Evolutionary conservation across 2,113 vertebrate species (phyloP).

Genomic region (Dissostichus mawsoni): DNA sequence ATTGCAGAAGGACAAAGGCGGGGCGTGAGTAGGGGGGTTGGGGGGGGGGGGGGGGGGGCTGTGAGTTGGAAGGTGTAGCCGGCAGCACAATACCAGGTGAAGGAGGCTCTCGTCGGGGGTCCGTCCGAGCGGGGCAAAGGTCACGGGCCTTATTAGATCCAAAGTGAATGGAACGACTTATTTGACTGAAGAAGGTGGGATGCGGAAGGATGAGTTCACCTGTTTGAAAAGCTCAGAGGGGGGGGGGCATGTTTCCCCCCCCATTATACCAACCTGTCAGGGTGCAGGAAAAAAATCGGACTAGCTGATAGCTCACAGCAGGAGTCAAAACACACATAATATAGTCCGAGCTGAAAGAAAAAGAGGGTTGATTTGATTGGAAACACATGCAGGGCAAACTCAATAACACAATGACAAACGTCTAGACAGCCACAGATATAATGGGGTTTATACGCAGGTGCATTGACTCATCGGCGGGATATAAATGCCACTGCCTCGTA

Average conservation of each 20-base stretch:
- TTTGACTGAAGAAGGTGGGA: conserved; percentile 50
- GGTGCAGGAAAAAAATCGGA: conserved; percentile 37
- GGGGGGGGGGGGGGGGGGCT: conserved; percentile 78
- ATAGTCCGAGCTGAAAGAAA: conserved; percentile 20
- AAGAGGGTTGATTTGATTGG: conserved; percentile 40
- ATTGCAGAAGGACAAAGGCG: conserved; percentile 88
- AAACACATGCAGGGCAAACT: conserved; percentile 45
- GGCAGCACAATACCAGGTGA: conserved; percentile 91
- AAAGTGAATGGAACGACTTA: conserved; percentile 82
- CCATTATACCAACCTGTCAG: conserved; percentile 34
- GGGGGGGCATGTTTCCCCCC: conserved; percentile 41
- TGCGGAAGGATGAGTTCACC: conserved; percentile 85
- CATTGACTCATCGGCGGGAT: conserved; percentile 46
- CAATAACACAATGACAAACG: conserved; percentile 72
- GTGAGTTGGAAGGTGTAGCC: conserved; percentile 73
- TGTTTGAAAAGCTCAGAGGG: conserved; percentile 79
- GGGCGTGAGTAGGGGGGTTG: conserved; percentile 77
- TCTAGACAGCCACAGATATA: conserved; percentile 74
- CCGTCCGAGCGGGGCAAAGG: conserved; percentile 84
- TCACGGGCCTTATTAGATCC: conserved; percentile 89
- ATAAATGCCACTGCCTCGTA: conserved; percentile 60
- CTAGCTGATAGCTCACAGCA: conserved; percentile 44
- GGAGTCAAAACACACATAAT: conserved; percentile 39
- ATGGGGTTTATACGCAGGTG: conserved; percentile 71
- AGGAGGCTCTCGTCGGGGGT: conserved; percentile 87